phyloP scores from a whole-genome alignment of 2,113 vertebrate genomes.

The Chloropsis hardwickii region DNA sequence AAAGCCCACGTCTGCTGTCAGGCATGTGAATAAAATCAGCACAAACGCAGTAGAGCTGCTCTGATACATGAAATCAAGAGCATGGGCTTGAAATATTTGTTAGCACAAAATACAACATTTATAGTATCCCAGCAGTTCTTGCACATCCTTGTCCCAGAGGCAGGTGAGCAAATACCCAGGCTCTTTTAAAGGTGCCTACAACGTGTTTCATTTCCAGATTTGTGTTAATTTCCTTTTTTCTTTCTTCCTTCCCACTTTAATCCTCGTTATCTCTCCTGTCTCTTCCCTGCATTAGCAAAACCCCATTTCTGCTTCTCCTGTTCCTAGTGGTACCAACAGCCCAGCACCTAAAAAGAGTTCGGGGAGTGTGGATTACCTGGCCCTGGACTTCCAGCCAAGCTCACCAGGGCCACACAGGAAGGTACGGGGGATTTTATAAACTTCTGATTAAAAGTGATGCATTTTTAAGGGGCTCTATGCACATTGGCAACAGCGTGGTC shows the following conservation, averaged over 20 bases:
- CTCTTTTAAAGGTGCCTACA: not conserved
- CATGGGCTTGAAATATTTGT: not conserved
- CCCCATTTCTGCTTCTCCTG: slow-evolving; percentile 93
- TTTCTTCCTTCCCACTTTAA: slow-evolving; percentile 9
- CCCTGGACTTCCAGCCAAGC: slow-evolving; percentile 92
- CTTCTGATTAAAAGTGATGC: not conserved
- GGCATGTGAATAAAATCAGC: not conserved
- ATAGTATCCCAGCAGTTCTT: not conserved
- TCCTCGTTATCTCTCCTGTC: not conserved
- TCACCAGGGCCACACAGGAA: slow-evolving; percentile 95
- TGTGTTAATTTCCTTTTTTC: not conserved
- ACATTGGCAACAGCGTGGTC: not conserved
- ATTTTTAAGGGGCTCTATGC: not conserved
- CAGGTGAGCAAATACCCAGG: not conserved
- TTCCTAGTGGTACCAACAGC: slow-evolving; percentile 92
- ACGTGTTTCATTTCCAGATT: not conserved
- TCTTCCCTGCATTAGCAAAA: slow-evolving; percentile 83
- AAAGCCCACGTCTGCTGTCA: not conserved
- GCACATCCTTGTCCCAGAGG: not conserved
- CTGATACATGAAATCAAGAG: not conserved
- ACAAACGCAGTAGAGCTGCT: not conserved
- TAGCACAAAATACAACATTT: not conserved
- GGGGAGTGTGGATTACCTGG: slow-evolving; percentile 92
- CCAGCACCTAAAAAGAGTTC: slow-evolving; percentile 91
- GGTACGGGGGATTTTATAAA: slow-evolving; percentile 62